phyloP scores from a whole-genome alignment of 2,113 vertebrate genomes.

The Psittacula cyanocephala region DNA sequence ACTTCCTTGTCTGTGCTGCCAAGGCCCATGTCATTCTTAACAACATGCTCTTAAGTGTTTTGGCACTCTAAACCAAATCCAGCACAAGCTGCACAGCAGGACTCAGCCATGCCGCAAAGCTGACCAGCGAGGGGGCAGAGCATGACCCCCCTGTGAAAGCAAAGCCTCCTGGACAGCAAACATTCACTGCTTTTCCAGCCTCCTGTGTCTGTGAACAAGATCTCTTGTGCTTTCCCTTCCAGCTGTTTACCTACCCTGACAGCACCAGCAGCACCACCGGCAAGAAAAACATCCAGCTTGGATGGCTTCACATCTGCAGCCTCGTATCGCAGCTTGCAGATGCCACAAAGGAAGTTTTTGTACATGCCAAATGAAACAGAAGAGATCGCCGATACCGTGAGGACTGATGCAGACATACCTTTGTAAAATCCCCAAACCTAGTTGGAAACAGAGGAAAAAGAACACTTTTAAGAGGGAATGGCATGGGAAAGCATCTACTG shows the following conservation, averaged over 20 bases:
- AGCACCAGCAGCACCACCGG: conserved; percentile 76
- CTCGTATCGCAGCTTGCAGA: conserved; percentile 74
- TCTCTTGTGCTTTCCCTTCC: not conserved
- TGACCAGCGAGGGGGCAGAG: not conserved
- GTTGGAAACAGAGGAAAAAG: not conserved
- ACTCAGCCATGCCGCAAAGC: fast-evolving
- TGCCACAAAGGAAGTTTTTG: conserved; percentile 70
- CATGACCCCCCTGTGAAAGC: not conserved
- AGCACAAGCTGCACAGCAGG: not conserved
- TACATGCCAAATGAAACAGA: conserved; percentile 84
- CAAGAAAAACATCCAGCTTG: conserved; percentile 77
- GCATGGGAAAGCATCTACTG: not conserved
- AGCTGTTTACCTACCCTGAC: conserved; percentile 71
- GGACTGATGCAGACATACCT: conserved; percentile 80
- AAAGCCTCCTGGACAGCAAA: not conserved
- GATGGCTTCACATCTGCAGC: conserved; percentile 43
- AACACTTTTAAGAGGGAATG: not conserved
- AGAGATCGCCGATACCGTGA: conserved; percentile 75
- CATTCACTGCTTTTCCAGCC: not conserved
- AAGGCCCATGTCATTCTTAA: not conserved
- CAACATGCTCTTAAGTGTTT: not conserved
- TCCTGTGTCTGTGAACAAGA: not conserved
- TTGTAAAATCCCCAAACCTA: conserved; percentile 84
- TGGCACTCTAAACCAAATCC: not conserved
- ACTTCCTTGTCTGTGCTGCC: not conserved